A percentile compares a stretch with the other conserved stretches of the same genome.
phyloP scores from a whole-genome alignment of 1,140 invertebrate species.

The Drosophila suzukii region DNA sequence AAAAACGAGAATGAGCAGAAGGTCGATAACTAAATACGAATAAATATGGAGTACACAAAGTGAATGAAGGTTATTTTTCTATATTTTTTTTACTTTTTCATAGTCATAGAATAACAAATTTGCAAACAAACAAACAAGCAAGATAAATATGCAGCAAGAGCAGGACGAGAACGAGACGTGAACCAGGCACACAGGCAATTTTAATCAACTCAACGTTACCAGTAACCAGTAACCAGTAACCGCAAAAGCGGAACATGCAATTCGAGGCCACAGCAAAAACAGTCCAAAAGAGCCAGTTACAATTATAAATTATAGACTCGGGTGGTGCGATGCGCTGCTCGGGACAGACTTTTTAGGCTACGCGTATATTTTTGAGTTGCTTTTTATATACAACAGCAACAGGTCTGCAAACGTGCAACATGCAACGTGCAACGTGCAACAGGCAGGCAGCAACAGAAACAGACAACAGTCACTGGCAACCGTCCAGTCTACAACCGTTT shows the following conservation, averaged over 20 bases:
- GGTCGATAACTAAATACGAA: slow-evolving; percentile 53
- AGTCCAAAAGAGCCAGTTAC: slow-evolving; percentile 58
- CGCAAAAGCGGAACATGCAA: slow-evolving; percentile 31
- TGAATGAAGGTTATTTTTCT: slow-evolving; percentile 83
- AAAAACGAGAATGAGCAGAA: slow-evolving; percentile 19
- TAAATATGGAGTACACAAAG: slow-evolving; percentile 72
- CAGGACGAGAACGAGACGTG: neutral
- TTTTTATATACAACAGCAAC: slow-evolving; percentile 69
- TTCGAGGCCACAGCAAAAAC: slow-evolving; percentile 50
- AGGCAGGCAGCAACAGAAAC: slow-evolving; percentile 33
- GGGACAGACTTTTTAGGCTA: slow-evolving; percentile 72
- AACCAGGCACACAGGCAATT: slow-evolving; percentile 35
- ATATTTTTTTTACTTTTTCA: slow-evolving; percentile 84
- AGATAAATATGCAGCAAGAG: slow-evolving; percentile 40
- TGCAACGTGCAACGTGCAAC: slow-evolving; percentile 7
- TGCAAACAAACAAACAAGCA: slow-evolving; percentile 31
- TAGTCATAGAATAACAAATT: slow-evolving; percentile 83
- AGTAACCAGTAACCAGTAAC: slow-evolving; percentile 12
- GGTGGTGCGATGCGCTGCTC: slow-evolving; percentile 5
- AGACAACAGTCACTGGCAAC: slow-evolving; percentile 73
- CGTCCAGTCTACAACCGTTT: slow-evolving; percentile 80
- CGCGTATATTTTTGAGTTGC: slow-evolving; percentile 74
- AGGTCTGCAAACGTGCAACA: slow-evolving; percentile 6
- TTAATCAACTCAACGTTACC: slow-evolving; percentile 34
- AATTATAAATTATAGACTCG: slow-evolving; percentile 27